phyloP scores from a whole-genome alignment of 1,140 invertebrate genomes.

The Scaptomyza hsui region DNA sequence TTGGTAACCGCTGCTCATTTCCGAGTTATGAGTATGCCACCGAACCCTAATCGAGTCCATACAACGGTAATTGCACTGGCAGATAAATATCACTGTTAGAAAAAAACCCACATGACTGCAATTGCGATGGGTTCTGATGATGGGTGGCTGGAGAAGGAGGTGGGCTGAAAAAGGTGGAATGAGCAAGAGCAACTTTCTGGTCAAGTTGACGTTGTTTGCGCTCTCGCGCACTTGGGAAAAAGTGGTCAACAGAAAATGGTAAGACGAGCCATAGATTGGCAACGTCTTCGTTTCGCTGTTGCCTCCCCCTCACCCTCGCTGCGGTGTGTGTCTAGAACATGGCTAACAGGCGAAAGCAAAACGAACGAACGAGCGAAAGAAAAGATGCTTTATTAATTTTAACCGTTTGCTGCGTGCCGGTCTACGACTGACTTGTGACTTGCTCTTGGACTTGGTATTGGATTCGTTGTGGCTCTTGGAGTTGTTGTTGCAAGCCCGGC shows the following conservation, averaged over 20 bases:
- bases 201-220: slow-evolving; percentile 62
- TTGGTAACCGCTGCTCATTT: slow-evolving; percentile 46
- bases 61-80: slow-evolving; percentile 77
- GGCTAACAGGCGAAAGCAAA: slow-evolving; percentile 49
- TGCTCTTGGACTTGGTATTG: slow-evolving; percentile 5
- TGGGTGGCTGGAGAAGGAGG: background rate
- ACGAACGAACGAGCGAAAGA: slow-evolving; percentile 36
- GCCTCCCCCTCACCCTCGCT: background rate
- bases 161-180: background rate
- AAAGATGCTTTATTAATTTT: slow-evolving; percentile 83
- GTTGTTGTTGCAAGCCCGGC: slow-evolving; percentile 13
- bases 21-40: slow-evolving; percentile 71
- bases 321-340: slow-evolving; percentile 23
- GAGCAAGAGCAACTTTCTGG: slow-evolving; percentile 54
- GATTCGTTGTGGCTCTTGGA: background rate
- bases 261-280: slow-evolving; percentile 70
- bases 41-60: slow-evolving; percentile 77
- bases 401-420: slow-evolving; percentile 77
- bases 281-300: slow-evolving; percentile 37
- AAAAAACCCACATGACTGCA: slow-evolving; percentile 71
- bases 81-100: slow-evolving; percentile 81
- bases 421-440: slow-evolving; percentile 11
- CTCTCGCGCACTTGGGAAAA: slow-evolving; percentile 49
- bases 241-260: slow-evolving; percentile 72
- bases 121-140: background rate